Conservation (phyloP, 2,113 vertebrate species). For the Fukomys damarensis region DNA sequence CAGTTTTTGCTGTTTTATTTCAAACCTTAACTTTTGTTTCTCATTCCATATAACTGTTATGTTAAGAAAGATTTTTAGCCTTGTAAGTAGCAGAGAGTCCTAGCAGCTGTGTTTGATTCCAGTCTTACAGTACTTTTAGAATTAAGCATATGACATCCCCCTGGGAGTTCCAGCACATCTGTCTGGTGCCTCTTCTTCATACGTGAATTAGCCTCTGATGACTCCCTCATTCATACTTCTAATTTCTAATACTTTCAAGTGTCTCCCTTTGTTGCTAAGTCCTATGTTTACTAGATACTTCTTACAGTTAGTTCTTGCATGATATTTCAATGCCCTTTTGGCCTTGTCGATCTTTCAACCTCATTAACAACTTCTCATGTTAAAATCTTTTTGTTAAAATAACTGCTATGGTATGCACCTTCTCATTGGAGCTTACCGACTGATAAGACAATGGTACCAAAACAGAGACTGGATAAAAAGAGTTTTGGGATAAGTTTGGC, state of each 20-base stretch:
- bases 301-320: background rate
- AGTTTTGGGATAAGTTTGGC: background rate
- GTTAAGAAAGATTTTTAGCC: background rate
- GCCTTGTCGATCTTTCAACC: background rate
- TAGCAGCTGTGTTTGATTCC: background rate
- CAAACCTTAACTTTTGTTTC: background rate
- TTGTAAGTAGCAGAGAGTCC: background rate
- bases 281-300: background rate
- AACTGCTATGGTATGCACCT: background rate
- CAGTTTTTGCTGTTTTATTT: background rate
- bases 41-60: background rate
- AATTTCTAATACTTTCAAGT: background rate
- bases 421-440: background rate
- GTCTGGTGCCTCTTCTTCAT: background rate
- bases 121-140: background rate
- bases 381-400: conserved; percentile 2
- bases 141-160: background rate
- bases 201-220: background rate
- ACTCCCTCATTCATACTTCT: background rate
- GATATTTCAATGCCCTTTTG: background rate
- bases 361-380: background rate
- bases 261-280: background rate
- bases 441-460: background rate
- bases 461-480: background rate
- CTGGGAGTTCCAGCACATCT: background rate